Conservation (phyloP, 2,888 invertebrate species). For the Nomada lathburiana region DNA sequence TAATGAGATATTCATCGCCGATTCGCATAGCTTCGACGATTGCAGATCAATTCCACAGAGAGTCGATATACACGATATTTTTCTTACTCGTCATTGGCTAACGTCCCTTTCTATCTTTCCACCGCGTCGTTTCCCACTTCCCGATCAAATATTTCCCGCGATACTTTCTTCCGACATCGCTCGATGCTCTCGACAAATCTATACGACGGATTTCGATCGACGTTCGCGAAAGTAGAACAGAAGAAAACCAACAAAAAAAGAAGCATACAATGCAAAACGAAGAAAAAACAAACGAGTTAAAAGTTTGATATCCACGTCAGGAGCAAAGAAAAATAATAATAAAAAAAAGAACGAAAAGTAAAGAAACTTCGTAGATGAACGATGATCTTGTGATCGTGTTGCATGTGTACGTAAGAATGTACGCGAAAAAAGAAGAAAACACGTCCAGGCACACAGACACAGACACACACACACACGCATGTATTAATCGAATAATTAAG, state of each 20-base stretch:
- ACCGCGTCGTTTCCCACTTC: conserved; percentile 45
- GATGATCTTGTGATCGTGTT: conserved; percentile 23
- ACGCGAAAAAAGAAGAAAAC: not conserved
- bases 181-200: conserved; percentile 24
- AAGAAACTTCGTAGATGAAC: conserved; percentile 3
- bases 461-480: not conserved
- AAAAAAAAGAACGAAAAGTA: too few relatives aligned
- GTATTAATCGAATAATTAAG: conserved; percentile 24
- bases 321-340: not conserved
- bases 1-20: conserved; percentile 29
- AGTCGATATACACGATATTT: conserved; percentile 73
- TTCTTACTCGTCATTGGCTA: conserved; percentile 75
- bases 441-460: not conserved
- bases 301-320: too few relatives aligned
- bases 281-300: not conserved
- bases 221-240: not conserved
- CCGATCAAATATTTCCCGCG: conserved; percentile 23
- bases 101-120: conserved; percentile 67
- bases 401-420: conserved; percentile 13
- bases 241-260: not conserved
- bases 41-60: conserved; percentile 60
- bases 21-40: conserved; percentile 69
- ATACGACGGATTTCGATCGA: conserved; percentile 44
- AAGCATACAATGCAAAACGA: not conserved
- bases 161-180: conserved; percentile 14